Base-by-base conservation (phyloP, 2,797 vertebrate species). In the Podargus strigoides region DNA sequence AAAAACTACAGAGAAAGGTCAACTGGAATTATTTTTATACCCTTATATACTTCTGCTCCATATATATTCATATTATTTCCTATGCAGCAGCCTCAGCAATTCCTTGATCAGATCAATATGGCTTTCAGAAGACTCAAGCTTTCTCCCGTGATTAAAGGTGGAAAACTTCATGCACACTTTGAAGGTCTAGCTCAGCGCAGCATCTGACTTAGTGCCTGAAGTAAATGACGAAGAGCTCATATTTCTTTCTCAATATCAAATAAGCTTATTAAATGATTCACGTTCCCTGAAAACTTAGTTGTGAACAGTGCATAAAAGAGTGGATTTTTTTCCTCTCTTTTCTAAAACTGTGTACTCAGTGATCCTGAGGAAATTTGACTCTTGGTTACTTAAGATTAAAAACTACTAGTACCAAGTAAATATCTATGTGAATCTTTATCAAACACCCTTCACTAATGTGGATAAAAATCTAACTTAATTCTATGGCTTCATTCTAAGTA, bases 101-200 rank as follows among this genome's bases (percentile, higher is more conserved):
- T 93, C 67, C 70, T 87, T 79, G 39, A 63, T 92, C 63, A 79
- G 84, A 87, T 92, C 75, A 82, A 37, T 94, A 76, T 41, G 39
- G 17, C 52, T 93, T 95, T 92, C 56, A 76, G 72, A 89, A 87
- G 55, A 73, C n/a, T 92, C 70, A 69, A 26, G 55, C 52, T 93
- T 89, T 90, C 55, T 76, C 36, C 28, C 32, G 47, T 79, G 52
- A 87, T 92, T 89, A 85, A 90, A 94, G 9, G 19, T 18, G 20
- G 34, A 80, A 30, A 62, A 34, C 41, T 59, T 67, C 52, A 49
- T 49, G 42, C 53, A 59, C 14, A 16, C 39, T 96, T 94, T 82
- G 86, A 94, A 89, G 47, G 44, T 80, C 68, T 67, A 55, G 34
- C 22, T 91, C 56, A 77, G 75, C 3, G 4, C 63, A 73, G 39